A percentile compares a stretch with the other conserved stretches of the same genome.
Conservation (phyloP, 2,888 invertebrate species). For the Diplazon laetatorius region DNA sequence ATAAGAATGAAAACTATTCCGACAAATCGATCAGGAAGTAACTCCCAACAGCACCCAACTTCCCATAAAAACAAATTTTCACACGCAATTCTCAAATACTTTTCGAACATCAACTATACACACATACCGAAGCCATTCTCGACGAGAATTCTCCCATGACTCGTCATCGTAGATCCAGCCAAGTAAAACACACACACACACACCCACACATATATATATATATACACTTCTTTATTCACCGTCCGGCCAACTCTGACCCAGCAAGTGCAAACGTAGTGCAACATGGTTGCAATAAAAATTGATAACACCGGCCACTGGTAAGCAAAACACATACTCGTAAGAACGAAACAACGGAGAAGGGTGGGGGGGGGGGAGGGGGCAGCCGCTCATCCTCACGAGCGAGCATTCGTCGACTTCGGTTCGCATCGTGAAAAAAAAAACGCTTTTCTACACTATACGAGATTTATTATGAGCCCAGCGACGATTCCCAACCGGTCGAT, state of each 20-base stretch:
- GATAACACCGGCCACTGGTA: slow-evolving; percentile 72
- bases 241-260: background rate
- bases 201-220: too few relatives aligned
- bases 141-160: slow-evolving; percentile 44
- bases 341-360: background rate
- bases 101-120: background rate
- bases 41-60: slow-evolving; percentile 1
- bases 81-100: slow-evolving; percentile 23
- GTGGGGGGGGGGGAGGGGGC: background rate
- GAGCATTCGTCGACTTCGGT: background rate
- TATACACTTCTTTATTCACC: slow-evolving; percentile 31
- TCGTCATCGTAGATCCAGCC: slow-evolving; percentile 44
- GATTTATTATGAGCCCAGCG: slow-evolving; percentile 53
- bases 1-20: slow-evolving; percentile 49
- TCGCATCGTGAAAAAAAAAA: background rate
- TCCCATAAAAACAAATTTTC: slow-evolving; percentile 48
- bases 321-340: slow-evolving; percentile 72
- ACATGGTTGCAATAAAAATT: slow-evolving; percentile 58
- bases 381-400: background rate
- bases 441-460: slow-evolving; percentile 29
- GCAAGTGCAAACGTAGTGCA: slow-evolving; percentile 7
- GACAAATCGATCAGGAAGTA: slow-evolving; percentile 35
- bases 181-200: slow-evolving; percentile 8
- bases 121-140: slow-evolving; percentile 1
- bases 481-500: slow-evolving; percentile 56